Base-by-base conservation (phyloP, 2,113 vertebrate species). In the Leiothrix lutea region DNA sequence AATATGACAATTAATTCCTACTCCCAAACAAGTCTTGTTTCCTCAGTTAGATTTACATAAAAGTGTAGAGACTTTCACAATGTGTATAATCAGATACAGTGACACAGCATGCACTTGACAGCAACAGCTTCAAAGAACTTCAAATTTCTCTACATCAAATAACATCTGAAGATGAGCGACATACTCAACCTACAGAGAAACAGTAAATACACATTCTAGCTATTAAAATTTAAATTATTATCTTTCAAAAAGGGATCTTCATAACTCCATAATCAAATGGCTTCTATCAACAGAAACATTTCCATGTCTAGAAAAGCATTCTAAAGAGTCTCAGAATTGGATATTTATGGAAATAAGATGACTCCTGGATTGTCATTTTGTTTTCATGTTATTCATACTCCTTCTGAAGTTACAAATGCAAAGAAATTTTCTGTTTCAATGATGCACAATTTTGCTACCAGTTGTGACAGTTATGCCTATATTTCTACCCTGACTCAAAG, bases 91-190 rank as follows among this genome's bases (percentile, higher is more conserved):
- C 84, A 75, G 57, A 86, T 92, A 80, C 15, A 86, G 56, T 90
- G 85, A 88, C 67, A 95, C 65, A 61, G 86, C 48, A 81, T 19
- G 74, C 92, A 83, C 56, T 58, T 94, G 95, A 96, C 95, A 96
- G 92, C 75, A 92, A 67, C 60, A 74, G 77, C 93, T 96, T 97
- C 96, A 96, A 97, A 97, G 94, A 92, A 83, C 79, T 90, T 96
- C 90, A 81, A 73, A 93, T 65, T 88, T 53, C 72, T 79, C 95
- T 53, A 81, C 88, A 92, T 96, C 96, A 97, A 97, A 95, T 74
- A 97, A 93, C 64, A 70, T 95, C 88, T 86, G 72, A 96, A 54
- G 88, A 93, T 75, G 53, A 96, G 53, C 0, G 60, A 95, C 90
- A 88, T 28, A 78, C 69, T 83, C 88, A 95, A 87, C 29, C 83